These are phyloP conservation scores for Gila orcuttii DNA, from an alignment of 2,113 vertebrate genomes.

Conservation along the genomic window DNA sequence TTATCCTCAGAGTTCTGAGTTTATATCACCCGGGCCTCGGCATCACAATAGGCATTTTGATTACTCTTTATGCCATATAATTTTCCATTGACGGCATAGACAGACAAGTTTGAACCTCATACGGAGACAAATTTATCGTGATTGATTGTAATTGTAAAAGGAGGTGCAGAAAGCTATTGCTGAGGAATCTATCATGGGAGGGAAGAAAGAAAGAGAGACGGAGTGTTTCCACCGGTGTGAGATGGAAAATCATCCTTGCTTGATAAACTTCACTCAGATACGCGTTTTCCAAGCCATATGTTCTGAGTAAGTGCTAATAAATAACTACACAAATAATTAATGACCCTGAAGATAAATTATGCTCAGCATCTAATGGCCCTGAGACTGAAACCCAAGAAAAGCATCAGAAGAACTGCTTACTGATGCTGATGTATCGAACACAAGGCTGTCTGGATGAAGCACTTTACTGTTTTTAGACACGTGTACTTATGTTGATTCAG, in stretches of 20 bases:
- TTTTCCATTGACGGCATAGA: conserved; percentile 19
- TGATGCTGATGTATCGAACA: background rate
- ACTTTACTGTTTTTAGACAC: background rate
- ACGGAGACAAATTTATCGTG: conserved; percentile 34
- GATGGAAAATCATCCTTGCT: conserved; percentile 14
- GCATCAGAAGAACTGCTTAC: background rate
- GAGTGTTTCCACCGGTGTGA: background rate
- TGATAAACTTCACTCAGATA: conserved; percentile 11
- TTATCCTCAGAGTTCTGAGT: too few species aligned
- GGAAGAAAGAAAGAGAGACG: background rate
- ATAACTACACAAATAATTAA: conserved; percentile 10
- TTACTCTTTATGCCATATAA: conserved; percentile 36
- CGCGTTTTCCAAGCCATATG: background rate
- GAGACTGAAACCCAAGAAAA: conserved; percentile 31
- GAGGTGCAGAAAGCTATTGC: background rate
- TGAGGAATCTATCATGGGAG: conserved; percentile 2
- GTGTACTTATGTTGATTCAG: background rate
- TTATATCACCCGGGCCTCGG: background rate
- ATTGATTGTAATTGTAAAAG: conserved; percentile 34
- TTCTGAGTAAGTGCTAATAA: conserved; percentile 10
- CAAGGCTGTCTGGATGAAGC: background rate
- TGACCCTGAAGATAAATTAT: background rate
- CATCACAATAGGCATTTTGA: conserved; percentile 25
- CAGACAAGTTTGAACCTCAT: conserved; percentile 15
- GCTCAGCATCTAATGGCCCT: background rate